A percentile compares a stretch with the other conserved stretches of the same genome.
phyloP scores from a whole-genome alignment of 2,888 invertebrate species.

The Netelia fuscicornis region DNA sequence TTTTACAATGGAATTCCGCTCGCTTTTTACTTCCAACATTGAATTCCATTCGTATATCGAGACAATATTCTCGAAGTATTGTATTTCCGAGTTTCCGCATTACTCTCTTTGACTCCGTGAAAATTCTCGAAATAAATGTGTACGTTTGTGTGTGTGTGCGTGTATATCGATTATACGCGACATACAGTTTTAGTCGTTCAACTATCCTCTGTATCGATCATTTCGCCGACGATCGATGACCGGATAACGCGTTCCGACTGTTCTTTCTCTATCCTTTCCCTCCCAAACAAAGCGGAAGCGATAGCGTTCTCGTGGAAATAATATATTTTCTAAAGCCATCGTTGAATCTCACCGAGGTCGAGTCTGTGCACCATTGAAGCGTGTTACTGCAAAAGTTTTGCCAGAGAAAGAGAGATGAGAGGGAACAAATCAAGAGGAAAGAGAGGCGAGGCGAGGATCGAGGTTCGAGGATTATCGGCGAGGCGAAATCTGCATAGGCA shows the following conservation, averaged over 20 bases:
- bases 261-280: not conserved
- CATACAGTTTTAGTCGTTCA: not conserved
- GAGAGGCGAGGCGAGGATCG: constrained; percentile 74
- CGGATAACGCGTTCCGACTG: constrained; percentile 44
- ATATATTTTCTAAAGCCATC: constrained; percentile 62
- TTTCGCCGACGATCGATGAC: constrained; percentile 50
- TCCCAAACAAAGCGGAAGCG: constrained; percentile 62
- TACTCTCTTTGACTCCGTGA: not conserved
- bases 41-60: not conserved
- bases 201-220: constrained; percentile 48
- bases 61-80: not conserved
- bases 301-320: constrained; percentile 62
- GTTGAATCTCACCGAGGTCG: constrained; percentile 62
- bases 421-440: constrained; percentile 34
- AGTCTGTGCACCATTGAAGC: constrained; percentile 46
- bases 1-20: constrained; percentile 33
- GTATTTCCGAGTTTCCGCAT: constrained; percentile 7
- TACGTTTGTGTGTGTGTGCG: too few species aligned
- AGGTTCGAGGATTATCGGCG: constrained; percentile 79
- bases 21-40: constrained; percentile 9
- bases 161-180: not conserved
- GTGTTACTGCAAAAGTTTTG: constrained; percentile 47
- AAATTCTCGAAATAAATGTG: not conserved
- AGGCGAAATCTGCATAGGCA: constrained; percentile 81
- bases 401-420: constrained; percentile 24